A percentile compares a stretch with the other conserved stretches of the same genome.
These are phyloP conservation scores for Rhagologus leucostigma DNA, from an alignment of 2,113 vertebrate genomes.

Conservation along the genomic window DNA sequence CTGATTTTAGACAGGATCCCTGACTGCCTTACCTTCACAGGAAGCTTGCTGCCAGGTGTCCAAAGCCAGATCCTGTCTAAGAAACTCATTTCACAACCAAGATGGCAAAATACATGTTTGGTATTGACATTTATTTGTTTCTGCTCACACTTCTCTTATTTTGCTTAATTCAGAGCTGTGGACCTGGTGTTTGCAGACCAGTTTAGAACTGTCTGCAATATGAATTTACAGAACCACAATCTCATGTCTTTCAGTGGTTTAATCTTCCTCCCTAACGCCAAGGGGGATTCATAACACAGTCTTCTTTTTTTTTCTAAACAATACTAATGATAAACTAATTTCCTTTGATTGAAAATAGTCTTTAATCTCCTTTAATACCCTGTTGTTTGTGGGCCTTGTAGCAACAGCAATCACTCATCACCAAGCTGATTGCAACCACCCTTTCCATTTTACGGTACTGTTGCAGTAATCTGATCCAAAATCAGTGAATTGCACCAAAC, in stretches of 20 bases:
- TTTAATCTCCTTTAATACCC: not conserved
- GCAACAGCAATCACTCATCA: not conserved
- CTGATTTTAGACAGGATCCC: not conserved
- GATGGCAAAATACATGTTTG: not conserved
- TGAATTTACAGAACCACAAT: constrained; percentile 84
- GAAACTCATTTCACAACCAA: not conserved
- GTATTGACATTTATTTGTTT: not conserved
- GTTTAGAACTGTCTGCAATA: constrained; percentile 71
- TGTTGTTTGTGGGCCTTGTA: not conserved
- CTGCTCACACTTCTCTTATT: not conserved
- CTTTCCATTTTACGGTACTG: not conserved
- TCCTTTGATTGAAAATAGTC: not conserved
- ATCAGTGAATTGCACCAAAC: not conserved
- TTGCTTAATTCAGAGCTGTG: constrained; percentile 67
- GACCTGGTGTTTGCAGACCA: constrained; percentile 76
- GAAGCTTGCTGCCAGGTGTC: not conserved
- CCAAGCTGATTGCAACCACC: not conserved
- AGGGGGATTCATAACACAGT: constrained; percentile 59
- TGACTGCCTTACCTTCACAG: not conserved
- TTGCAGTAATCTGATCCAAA: not conserved
- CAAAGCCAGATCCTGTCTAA: not conserved
- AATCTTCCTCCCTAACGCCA: constrained; percentile 80
- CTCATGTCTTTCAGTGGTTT: constrained; percentile 84
- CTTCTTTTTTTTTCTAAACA: not conserved
- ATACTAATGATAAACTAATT: not conserved